Evolutionary conservation across 2,797 vertebrate species (phyloP).

Genomic region (Anas capensis): DNA sequence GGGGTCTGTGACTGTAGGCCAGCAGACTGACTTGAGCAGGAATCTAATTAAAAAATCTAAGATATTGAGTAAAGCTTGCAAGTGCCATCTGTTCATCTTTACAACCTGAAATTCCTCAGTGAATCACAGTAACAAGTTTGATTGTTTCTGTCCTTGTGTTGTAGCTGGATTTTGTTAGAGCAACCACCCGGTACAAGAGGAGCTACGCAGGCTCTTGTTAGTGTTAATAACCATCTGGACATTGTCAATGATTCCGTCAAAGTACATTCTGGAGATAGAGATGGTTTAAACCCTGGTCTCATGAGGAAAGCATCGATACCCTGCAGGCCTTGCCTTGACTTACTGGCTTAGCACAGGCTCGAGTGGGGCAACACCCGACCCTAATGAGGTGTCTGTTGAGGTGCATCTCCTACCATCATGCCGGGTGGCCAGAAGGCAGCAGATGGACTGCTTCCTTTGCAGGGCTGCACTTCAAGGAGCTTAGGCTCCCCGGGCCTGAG

Average conservation of each 20-base stretch:
- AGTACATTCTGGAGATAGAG: neutral
- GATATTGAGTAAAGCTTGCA: slow-evolving; percentile 35
- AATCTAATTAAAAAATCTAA: slow-evolving; percentile 59
- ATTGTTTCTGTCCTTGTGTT: neutral
- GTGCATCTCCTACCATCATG: neutral
- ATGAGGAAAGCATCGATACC: neutral
- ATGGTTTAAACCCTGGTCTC: neutral
- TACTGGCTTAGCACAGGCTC: neutral
- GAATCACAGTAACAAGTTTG: neutral
- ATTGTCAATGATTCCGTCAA: neutral
- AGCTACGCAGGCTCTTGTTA: neutral
- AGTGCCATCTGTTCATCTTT: slow-evolving; percentile 64
- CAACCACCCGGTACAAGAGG: neutral
- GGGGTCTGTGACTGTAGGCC: slow-evolving; percentile 16
- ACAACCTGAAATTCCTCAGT: neutral
- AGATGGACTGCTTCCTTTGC: fast-evolving
- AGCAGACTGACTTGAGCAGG: slow-evolving; percentile 14
- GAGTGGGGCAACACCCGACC: neutral
- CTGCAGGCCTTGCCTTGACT: neutral
- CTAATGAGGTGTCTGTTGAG: neutral
- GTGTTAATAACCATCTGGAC: neutral
- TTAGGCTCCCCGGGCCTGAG: fast-evolving
- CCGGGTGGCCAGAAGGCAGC: neutral
- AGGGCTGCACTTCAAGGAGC: neutral
- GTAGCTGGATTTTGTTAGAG: slow-evolving; percentile 9